A percentile compares a stretch with the other conserved stretches of the same genome.
phyloP scores from a whole-genome alignment of 2,113 vertebrate genomes.

The Antennarius striatus region DNA sequence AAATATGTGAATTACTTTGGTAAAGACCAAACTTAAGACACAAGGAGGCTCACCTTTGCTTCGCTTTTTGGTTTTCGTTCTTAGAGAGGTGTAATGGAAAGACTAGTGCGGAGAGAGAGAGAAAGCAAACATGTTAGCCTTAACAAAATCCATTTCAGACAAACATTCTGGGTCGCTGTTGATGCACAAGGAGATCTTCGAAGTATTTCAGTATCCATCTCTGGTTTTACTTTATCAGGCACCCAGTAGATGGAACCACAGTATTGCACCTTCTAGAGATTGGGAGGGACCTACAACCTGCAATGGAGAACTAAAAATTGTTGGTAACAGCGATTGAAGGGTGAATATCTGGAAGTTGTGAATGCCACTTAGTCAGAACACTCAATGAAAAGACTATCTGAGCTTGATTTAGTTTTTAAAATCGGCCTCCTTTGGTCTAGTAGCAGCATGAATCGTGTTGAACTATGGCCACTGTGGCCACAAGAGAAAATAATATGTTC shows the following conservation, averaged over 20 bases:
- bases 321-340: neutral
- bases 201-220: constrained; percentile 9
- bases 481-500: too few species aligned
- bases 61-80: constrained; percentile 91
- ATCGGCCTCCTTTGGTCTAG: too few species aligned
- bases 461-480: too few species aligned
- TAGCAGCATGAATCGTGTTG: too few species aligned
- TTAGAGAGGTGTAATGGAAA: constrained; percentile 89
- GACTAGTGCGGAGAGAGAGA: constrained; percentile 76
- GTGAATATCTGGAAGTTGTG: neutral
- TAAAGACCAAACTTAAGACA: neutral
- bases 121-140: constrained; percentile 36
- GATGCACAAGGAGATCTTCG: constrained; percentile 8
- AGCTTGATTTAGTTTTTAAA: neutral
- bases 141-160: neutral
- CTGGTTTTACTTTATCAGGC: constrained; percentile 27
- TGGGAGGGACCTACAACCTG: constrained; percentile 44
- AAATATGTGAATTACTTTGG: neutral
- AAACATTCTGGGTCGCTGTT: neutral
- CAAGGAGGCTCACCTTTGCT: constrained; percentile 82
- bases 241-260: neutral
- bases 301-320: constrained; percentile 33
- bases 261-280: constrained; percentile 18
- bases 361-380: constrained; percentile 7
- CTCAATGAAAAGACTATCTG: neutral